A percentile compares a stretch with the other conserved stretches of the same genome.
Evolutionary conservation across 2,797 vertebrate species (phyloP).

Genomic region (Danionella dracula): DNA sequence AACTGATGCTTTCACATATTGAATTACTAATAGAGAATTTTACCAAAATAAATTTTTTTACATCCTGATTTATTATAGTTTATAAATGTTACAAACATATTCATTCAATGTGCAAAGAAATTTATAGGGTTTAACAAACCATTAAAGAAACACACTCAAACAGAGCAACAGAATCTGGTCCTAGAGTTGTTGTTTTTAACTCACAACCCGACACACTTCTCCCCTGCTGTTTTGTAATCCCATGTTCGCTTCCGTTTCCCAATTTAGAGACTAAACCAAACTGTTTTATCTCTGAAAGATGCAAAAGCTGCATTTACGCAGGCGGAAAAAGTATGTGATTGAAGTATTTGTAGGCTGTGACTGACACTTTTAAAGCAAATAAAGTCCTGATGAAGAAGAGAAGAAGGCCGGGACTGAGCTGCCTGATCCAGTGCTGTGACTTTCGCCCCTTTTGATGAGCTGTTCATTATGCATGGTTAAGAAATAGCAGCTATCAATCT

Average conservation of each 20-base stretch:
- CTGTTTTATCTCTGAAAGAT: conserved; percentile 51
- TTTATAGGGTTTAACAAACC: neutral
- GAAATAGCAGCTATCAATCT: conserved; percentile 69
- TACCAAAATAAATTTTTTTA: no score
- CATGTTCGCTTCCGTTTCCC: conserved; percentile 27
- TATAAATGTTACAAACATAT: no score
- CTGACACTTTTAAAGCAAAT: no score
- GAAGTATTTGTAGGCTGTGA: conserved; percentile 30
- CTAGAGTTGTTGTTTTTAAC: conserved; percentile 18
- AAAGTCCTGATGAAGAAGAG: conserved; percentile 63
- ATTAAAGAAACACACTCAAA: neutral
- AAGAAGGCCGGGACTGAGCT: conserved; percentile 42
- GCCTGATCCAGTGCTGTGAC: conserved; percentile 49
- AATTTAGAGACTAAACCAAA: conserved; percentile 53
- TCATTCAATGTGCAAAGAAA: neutral
- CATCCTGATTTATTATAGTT: no score
- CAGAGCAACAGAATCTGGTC: conserved; percentile 6
- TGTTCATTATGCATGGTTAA: conserved; percentile 62
- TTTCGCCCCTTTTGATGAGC: conserved; percentile 54
- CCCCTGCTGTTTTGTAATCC: conserved; percentile 45
- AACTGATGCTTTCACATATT: no score
- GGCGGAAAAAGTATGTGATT: conserved; percentile 17
- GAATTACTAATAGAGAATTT: no score
- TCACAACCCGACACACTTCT: neutral
- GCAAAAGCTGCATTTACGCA: conserved; percentile 48